phyloP scores from a whole-genome alignment of 2,888 invertebrate species.

The Amphipyra berbera region DNA sequence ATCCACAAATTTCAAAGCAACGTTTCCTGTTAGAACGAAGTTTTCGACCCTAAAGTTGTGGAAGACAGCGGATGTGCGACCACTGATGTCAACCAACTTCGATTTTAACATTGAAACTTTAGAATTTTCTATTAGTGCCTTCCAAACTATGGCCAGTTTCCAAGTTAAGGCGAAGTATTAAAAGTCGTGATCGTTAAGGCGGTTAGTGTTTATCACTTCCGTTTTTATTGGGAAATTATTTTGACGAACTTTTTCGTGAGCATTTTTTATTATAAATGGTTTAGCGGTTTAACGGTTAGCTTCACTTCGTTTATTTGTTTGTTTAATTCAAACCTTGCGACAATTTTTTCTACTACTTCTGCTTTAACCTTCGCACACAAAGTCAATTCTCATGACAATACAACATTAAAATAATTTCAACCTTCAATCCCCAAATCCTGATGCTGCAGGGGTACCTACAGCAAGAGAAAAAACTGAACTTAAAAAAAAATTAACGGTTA shows the following conservation, averaged over 20 bases:
- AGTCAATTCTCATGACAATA: too few species aligned
- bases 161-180: constrained; percentile 41
- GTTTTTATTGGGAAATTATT: not conserved
- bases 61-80: constrained; percentile 56
- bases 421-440: too few species aligned
- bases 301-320: too few species aligned
- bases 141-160: constrained; percentile 45
- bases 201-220: constrained; percentile 19
- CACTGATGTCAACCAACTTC: constrained; percentile 59
- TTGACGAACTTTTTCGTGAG: not conserved
- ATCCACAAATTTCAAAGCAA: constrained; percentile 45
- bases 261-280: not conserved
- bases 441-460: too few species aligned
- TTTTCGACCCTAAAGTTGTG: constrained; percentile 55
- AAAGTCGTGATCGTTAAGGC: constrained; percentile 32
- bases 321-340: too few species aligned
- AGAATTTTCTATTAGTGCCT: constrained; percentile 58
- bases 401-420: too few species aligned
- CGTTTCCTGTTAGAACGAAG: constrained; percentile 54
- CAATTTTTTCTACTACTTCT: too few species aligned
- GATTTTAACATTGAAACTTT: constrained; percentile 63
- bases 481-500: too few species aligned
- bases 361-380: too few species aligned
- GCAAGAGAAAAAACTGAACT: too few species aligned
- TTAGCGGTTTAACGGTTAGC: too few species aligned